Conservation (phyloP, 2,888 invertebrate species). For the Margaritifera margaritifera region DNA sequence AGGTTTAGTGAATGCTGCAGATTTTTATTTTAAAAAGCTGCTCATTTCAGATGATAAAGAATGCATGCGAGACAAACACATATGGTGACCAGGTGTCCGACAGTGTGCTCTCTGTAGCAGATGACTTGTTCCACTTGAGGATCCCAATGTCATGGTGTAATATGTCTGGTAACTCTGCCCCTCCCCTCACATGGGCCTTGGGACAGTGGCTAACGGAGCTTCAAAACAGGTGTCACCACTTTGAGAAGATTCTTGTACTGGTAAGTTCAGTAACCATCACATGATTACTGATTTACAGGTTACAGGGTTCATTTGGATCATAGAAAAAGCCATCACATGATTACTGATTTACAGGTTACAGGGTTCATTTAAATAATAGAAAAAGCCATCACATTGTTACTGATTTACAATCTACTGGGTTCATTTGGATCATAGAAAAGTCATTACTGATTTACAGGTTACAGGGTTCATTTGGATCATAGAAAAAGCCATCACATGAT, state of each 20-base stretch:
- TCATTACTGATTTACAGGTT: too few relatives aligned
- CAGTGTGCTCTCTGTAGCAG: conserved; percentile 64
- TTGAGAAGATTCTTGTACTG: conserved; percentile 68
- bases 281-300: too few relatives aligned
- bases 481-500: too few relatives aligned
- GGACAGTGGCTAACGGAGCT: conserved; percentile 68
- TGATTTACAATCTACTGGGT: too few relatives aligned
- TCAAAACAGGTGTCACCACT: conserved; percentile 67
- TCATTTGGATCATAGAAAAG: too few relatives aligned
- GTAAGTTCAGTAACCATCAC: conserved; percentile 31
- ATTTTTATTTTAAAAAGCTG: not conserved
- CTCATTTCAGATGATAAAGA: conserved; percentile 62
- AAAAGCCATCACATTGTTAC: too few relatives aligned
- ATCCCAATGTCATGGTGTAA: conserved; percentile 69
- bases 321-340: too few relatives aligned
- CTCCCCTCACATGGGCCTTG: conserved; percentile 65
- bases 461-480: too few relatives aligned
- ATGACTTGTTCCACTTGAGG: conserved; percentile 66
- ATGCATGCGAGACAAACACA: conserved; percentile 62
- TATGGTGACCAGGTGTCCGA: conserved; percentile 67
- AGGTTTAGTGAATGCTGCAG: too few relatives aligned
- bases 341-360: too few relatives aligned
- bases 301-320: too few relatives aligned
- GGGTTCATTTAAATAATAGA: too few relatives aligned
- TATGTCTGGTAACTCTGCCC: conserved; percentile 67